Evolutionary conservation across 2,888 invertebrate species (phyloP).

Genomic region (Tetrapedia diversipes): DNA sequence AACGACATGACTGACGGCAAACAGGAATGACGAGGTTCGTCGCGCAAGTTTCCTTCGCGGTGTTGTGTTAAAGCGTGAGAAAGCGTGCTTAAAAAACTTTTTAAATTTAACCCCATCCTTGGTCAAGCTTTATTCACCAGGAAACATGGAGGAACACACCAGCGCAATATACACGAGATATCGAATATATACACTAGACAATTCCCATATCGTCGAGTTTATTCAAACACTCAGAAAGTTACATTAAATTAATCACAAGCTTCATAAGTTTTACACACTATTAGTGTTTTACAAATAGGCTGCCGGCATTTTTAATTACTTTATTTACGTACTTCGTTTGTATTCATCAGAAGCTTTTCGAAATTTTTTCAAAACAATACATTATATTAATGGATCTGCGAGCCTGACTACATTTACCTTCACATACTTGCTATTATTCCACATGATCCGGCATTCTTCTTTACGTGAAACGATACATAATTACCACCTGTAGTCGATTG

Average conservation of each 20-base stretch:
- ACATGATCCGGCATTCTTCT: too few species aligned
- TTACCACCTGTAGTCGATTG: not conserved
- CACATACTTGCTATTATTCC: too few species aligned
- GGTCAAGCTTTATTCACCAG: constrained; percentile 39
- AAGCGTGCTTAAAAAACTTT: constrained; percentile 80
- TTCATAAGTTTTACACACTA: not conserved
- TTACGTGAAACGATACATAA: too few species aligned
- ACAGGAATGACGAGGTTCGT: constrained; percentile 69
- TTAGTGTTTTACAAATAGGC: too few species aligned
- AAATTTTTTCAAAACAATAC: too few species aligned
- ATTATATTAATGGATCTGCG: too few species aligned
- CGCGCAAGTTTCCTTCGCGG: constrained; percentile 51
- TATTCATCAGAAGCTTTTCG: too few species aligned
- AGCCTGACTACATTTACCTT: too few species aligned
- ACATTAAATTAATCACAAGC: constrained; percentile 1
- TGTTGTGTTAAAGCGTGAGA: constrained; percentile 51
- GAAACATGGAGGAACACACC: constrained; percentile 45
- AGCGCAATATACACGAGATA: constrained; percentile 59
- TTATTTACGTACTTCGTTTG: too few species aligned
- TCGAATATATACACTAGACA: constrained; percentile 18
- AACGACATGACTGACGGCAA: constrained; percentile 79
- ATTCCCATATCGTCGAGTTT: constrained; percentile 44
- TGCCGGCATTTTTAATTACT: too few species aligned
- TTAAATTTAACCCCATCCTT: constrained; percentile 81
- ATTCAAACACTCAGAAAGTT: not conserved